phyloP scores from a whole-genome alignment of 1,140 invertebrate genomes.

The Bombus difficillimus region DNA sequence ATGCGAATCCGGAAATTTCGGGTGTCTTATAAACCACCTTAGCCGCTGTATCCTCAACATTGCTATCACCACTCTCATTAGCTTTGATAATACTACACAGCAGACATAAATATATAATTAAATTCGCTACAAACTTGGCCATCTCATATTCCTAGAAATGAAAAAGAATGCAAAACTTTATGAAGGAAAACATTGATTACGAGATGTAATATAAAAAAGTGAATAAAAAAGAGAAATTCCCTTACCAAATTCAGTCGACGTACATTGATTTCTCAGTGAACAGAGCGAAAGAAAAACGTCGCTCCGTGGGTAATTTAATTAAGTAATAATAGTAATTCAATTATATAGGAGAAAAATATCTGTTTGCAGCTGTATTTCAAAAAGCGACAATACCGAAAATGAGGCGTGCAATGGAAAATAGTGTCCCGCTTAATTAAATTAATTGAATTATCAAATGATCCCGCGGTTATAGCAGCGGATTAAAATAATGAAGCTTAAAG shows the following conservation, averaged over 20 bases:
- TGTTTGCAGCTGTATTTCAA: slow-evolving; percentile 1
- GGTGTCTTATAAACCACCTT: slow-evolving; percentile 84
- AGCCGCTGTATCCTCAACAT: slow-evolving; percentile 20
- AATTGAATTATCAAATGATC: slow-evolving; percentile 27
- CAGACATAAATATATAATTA: slow-evolving; percentile 46
- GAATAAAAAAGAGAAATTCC: not conserved
- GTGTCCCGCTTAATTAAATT: slow-evolving; percentile 30
- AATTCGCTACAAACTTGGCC: slow-evolving; percentile 54
- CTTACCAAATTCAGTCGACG: slow-evolving; percentile 31
- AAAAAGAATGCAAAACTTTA: not conserved
- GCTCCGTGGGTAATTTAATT: slow-evolving; percentile 27
- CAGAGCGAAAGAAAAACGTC: not conserved
- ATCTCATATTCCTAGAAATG: slow-evolving; percentile 66
- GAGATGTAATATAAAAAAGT: not conserved
- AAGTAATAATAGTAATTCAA: slow-evolving; percentile 43
- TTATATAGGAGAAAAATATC: not conserved
- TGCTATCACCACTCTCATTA: slow-evolving; percentile 28
- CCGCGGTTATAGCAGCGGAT: not conserved
- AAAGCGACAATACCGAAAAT: slow-evolving; percentile 37
- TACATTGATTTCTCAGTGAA: not conserved
- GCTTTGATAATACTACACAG: slow-evolving; percentile 49
- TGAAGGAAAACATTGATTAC: not conserved
- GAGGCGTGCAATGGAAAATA: slow-evolving; percentile 19
- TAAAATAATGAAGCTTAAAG: not conserved
- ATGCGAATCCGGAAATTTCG: slow-evolving; percentile 83